phyloP scores from a whole-genome alignment of 1,140 invertebrate genomes.

The Drosophila watanabei region DNA sequence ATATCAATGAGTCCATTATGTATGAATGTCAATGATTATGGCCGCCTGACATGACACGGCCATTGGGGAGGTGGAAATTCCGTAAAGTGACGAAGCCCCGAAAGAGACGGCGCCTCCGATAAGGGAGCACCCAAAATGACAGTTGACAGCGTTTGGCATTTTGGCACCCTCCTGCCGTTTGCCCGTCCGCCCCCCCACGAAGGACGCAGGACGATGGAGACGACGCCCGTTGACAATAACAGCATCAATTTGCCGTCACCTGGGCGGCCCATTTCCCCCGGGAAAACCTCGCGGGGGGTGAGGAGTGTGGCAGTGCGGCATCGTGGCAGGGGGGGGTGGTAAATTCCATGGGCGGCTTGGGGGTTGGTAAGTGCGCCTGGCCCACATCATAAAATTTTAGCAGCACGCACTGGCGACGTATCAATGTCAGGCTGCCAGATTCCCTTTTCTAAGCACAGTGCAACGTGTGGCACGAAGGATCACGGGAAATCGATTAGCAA shows the following conservation, averaged over 20 bases:
- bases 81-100: conserved; percentile 13
- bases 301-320: too few species aligned
- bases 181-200: neutral
- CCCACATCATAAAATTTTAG: conserved; percentile 77
- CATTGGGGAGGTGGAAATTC: conserved; percentile 23
- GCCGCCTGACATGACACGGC: conserved; percentile 75
- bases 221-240: conserved; percentile 66
- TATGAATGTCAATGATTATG: conserved; percentile 80
- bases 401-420: conserved; percentile 59
- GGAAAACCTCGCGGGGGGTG: conserved; percentile 16
- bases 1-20: conserved; percentile 82
- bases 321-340: neutral
- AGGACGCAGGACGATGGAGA: conserved; percentile 3
- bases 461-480: neutral
- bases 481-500: neutral
- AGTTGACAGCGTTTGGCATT: conserved; percentile 69
- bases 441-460: conserved; percentile 24
- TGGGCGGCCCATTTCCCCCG: conserved; percentile 64
- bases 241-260: conserved; percentile 78
- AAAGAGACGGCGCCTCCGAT: conserved; percentile 17
- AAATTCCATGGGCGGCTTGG: neutral
- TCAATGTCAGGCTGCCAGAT: conserved; percentile 51
- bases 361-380: conserved; percentile 30
- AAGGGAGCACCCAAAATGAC: conserved; percentile 47
- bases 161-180: conserved; percentile 31